Percentiles rank a stretch among this genome's conserved stretches.
These are phyloP conservation scores for Enteromius viviparus DNA, from an alignment of 2,797 vertebrate species.

Conservation along the genomic window DNA sequence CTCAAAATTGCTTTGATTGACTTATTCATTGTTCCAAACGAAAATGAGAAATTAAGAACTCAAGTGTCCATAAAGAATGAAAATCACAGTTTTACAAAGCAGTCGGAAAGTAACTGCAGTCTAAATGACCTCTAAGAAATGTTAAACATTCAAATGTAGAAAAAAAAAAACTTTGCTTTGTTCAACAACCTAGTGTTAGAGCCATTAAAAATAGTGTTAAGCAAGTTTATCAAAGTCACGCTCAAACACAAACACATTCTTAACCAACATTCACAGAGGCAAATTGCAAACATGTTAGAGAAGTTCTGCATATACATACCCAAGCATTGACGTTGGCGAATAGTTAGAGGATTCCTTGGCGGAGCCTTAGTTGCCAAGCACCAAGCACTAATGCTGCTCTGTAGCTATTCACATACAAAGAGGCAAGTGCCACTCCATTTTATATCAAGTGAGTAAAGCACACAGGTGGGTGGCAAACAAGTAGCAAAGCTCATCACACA, in stretches of 20 bases:
- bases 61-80: background rate
- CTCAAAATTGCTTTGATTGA: background rate
- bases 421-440: slow-evolving; percentile 59
- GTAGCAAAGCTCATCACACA: slow-evolving; percentile 48
- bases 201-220: background rate
- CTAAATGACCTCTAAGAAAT: slow-evolving; percentile 17
- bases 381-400: slow-evolving; percentile 58
- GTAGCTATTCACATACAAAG: slow-evolving; percentile 54
- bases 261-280: slow-evolving; percentile 25
- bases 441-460: slow-evolving; percentile 58
- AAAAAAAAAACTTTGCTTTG: background rate
- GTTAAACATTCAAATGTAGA: slow-evolving; percentile 9
- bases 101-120: background rate
- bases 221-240: slow-evolving; percentile 20
- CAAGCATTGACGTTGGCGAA: slow-evolving; percentile 58
- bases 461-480: slow-evolving; percentile 62
- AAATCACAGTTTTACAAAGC: background rate
- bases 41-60: slow-evolving; percentile 3
- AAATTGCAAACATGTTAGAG: slow-evolving; percentile 53
- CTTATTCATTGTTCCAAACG: background rate
- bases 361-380: slow-evolving; percentile 64
- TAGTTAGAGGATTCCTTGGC: slow-evolving; percentile 59
- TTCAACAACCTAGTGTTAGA: background rate
- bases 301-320: slow-evolving; percentile 64
- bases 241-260: slow-evolving; percentile 35